These are phyloP conservation scores for Fragum fragum DNA, from an alignment of 2,888 invertebrate species.

Conservation along the genomic window DNA sequence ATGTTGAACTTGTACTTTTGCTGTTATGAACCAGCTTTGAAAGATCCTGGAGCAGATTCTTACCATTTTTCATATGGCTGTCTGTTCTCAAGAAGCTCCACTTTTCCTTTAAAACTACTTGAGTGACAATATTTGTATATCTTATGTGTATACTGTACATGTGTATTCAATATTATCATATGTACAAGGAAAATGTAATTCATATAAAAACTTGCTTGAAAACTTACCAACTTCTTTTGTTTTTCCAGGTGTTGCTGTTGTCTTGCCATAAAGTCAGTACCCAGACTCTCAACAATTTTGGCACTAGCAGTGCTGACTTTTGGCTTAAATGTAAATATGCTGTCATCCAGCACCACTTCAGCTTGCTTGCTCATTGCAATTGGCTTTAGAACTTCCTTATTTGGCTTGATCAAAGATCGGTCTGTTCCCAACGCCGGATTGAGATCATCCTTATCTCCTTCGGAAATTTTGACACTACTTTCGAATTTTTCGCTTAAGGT, in stretches of 20 bases:
- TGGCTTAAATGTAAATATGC: conserved; percentile 80
- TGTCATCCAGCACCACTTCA: conserved; percentile 75
- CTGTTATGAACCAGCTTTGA: too few relatives aligned
- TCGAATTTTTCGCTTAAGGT: conserved; percentile 22
- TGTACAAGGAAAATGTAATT: too few relatives aligned
- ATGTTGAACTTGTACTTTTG: too few relatives aligned
- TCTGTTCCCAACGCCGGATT: conserved; percentile 10
- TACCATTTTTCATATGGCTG: too few relatives aligned
- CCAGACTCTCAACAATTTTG: conserved; percentile 79
- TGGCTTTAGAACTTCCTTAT: conserved; percentile 59
- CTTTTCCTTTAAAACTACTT: too few relatives aligned
- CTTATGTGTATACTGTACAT: too few relatives aligned
- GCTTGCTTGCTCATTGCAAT: conserved; percentile 67
- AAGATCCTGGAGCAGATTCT: too few relatives aligned
- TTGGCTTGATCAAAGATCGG: conserved; percentile 17
- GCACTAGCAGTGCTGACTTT: conserved; percentile 80
- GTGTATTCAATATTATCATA: too few relatives aligned
- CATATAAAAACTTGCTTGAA: too few relatives aligned
- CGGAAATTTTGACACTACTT: background rate
- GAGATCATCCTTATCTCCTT: conserved; percentile 27
- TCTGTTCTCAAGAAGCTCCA: too few relatives aligned
- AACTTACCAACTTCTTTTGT: conserved; percentile 82
- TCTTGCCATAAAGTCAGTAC: conserved; percentile 82
- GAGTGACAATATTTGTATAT: too few relatives aligned
- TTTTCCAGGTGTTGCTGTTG: conserved; percentile 80